A percentile compares a stretch with the other conserved stretches of the same genome.
These are phyloP conservation scores for Xerus rutilus DNA, from an alignment of 2,797 vertebrate species.

Conservation along the genomic window DNA sequence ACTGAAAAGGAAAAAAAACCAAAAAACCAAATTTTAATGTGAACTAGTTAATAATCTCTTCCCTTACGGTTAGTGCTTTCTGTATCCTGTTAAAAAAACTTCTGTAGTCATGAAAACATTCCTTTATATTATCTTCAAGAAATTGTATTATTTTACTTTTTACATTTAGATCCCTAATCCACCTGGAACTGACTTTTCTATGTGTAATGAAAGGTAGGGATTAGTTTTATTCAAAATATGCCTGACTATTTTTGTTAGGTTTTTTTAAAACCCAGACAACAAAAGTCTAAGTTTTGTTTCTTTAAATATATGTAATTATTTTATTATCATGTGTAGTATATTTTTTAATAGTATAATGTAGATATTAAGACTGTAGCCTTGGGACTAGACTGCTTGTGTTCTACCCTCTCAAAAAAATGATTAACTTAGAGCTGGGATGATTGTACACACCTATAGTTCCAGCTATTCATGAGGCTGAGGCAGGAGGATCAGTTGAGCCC, in stretches of 20 bases:
- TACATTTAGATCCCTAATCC: background rate
- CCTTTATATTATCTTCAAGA: slow-evolving; percentile 5
- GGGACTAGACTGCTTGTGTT: background rate
- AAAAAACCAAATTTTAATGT: background rate
- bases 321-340: background rate
- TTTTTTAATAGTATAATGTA: slow-evolving; percentile 15
- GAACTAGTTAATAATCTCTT: slow-evolving; percentile 29
- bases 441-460: too few relatives aligned
- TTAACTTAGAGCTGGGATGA: too few relatives aligned
- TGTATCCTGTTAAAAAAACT: background rate
- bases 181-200: background rate
- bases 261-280: too few relatives aligned
- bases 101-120: background rate
- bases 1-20: too few relatives aligned
- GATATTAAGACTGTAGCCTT: slow-evolving; percentile 20
- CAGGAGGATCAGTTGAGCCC: too few relatives aligned
- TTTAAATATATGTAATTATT: background rate
- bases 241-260: background rate
- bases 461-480: too few relatives aligned
- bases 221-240: background rate
- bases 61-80: slow-evolving; percentile 30
- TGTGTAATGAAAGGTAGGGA: background rate
- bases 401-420: background rate
- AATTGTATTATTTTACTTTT: slow-evolving; percentile 51
- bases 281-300: background rate